These are phyloP conservation scores for Aleiodes alternator DNA, from an alignment of 2,888 invertebrate species.

Conservation along the genomic window DNA sequence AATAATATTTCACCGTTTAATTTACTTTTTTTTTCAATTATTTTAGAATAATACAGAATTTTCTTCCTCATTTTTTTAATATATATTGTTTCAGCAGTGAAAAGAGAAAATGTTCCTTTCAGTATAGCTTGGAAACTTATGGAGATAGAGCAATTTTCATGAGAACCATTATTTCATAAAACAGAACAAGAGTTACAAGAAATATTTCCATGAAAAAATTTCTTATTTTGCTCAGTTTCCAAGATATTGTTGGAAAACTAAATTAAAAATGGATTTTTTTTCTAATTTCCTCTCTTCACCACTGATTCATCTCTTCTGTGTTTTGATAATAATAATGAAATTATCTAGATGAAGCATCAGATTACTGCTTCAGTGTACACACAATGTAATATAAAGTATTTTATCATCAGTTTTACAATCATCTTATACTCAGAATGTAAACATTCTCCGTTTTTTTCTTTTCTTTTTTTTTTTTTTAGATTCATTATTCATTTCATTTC, in stretches of 20 bases:
- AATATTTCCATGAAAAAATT: too few relatives aligned
- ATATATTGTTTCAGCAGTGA: not conserved
- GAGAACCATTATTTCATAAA: too few relatives aligned
- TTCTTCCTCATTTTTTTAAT: not conserved
- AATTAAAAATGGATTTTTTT: not conserved
- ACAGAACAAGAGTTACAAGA: too few relatives aligned
- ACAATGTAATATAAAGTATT: not conserved
- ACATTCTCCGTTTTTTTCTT: not conserved
- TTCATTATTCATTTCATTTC: not conserved
- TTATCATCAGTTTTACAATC: slow-evolving; percentile 12
- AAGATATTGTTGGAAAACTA: not conserved
- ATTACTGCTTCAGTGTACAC: slow-evolving; percentile 18
- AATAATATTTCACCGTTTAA: slow-evolving; percentile 33
- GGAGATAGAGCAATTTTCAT: too few relatives aligned
- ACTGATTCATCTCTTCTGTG: not conserved
- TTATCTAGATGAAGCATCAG: slow-evolving; percentile 12
- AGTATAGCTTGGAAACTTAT: too few relatives aligned
- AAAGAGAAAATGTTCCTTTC: too few relatives aligned
- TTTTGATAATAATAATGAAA: not conserved
- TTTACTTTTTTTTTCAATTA: not conserved
- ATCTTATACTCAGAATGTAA: slow-evolving; percentile 2
- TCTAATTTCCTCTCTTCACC: not conserved
- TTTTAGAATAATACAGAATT: slow-evolving; percentile 4
- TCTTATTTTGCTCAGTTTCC: not conserved
- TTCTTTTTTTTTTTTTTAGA: not conserved